A percentile compares a stretch with the other conserved stretches of the same genome.
These are phyloP conservation scores for Nomia melanderi DNA, from an alignment of 1,140 invertebrate species.

Conservation along the genomic window DNA sequence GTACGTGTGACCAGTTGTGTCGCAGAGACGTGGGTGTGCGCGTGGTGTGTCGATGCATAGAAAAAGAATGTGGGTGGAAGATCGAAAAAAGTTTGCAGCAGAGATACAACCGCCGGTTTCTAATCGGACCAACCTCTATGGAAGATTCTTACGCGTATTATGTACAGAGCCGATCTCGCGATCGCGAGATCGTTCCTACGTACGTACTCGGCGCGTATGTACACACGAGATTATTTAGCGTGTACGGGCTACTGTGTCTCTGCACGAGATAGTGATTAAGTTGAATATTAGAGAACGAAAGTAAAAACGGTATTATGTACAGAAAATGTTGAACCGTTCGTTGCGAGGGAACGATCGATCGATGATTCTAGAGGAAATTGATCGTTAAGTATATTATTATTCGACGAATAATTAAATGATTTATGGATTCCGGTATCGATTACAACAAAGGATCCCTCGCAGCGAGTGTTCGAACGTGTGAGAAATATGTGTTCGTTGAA, in stretches of 20 bases:
- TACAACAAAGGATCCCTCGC: too few relatives aligned
- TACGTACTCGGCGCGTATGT: not conserved
- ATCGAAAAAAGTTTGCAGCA: not conserved
- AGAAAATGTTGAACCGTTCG: slow-evolving; percentile 18
- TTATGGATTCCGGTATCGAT: too few relatives aligned
- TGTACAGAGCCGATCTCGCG: not conserved
- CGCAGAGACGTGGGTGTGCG: not conserved
- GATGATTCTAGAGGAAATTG: not conserved
- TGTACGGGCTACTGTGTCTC: slow-evolving; percentile 37
- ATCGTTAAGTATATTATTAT: too few relatives aligned
- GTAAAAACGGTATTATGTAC: slow-evolving; percentile 41
- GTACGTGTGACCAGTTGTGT: slow-evolving; percentile 5
- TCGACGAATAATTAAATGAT: too few relatives aligned
- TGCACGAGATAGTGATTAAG: slow-evolving; percentile 17
- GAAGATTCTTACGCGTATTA: not conserved
- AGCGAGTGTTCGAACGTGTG: not conserved
- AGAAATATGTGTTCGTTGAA: slow-evolving; percentile 15
- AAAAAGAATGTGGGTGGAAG: slow-evolving; percentile 31
- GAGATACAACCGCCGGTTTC: slow-evolving; percentile 41
- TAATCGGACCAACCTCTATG: not conserved
- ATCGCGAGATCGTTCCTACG: not conserved
- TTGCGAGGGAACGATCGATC: slow-evolving; percentile 19
- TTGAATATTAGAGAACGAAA: slow-evolving; percentile 11
- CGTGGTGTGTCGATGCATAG: slow-evolving; percentile 20
- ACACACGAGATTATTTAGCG: slow-evolving; percentile 1